Evolutionary conservation across 2,113 vertebrate species (phyloP).

Genomic region (Callospermophilus lateralis): DNA sequence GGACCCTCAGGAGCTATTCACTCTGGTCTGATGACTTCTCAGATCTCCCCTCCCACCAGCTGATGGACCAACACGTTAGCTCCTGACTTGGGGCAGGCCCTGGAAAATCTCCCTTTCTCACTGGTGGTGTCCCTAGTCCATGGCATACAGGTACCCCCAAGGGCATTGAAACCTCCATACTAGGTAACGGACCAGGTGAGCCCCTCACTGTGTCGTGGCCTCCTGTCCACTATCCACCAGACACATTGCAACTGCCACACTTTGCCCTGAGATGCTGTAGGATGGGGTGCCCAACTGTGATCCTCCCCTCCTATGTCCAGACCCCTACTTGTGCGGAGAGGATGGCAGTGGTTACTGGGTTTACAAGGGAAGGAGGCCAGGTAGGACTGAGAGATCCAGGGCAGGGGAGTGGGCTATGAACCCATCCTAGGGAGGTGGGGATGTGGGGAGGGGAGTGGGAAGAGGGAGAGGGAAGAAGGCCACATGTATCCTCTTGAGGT

Average conservation of each 20-base stretch:
- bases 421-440: not conserved
- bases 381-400: not conserved
- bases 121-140: not conserved
- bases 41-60: not conserved
- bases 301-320: too few species aligned
- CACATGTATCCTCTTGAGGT: not conserved
- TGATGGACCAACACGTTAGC: not conserved
- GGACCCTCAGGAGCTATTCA: not conserved
- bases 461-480: not conserved
- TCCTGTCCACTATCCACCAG: not conserved
- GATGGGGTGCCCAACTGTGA: not conserved
- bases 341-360: not conserved
- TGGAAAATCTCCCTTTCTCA: not conserved
- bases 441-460: not conserved
- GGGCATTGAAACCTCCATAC: not conserved
- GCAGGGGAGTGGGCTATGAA: not conserved
- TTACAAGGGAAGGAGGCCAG: not conserved
- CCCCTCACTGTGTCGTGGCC: not conserved
- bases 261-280: not conserved
- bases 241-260: not conserved
- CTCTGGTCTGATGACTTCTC: not conserved
- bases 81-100: not conserved
- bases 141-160: not conserved
- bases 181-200: not conserved
- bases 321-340: not conserved